Base-by-base conservation (phyloP, 2,113 vertebrate genomes). In the Danionella cerebrum region DNA sequence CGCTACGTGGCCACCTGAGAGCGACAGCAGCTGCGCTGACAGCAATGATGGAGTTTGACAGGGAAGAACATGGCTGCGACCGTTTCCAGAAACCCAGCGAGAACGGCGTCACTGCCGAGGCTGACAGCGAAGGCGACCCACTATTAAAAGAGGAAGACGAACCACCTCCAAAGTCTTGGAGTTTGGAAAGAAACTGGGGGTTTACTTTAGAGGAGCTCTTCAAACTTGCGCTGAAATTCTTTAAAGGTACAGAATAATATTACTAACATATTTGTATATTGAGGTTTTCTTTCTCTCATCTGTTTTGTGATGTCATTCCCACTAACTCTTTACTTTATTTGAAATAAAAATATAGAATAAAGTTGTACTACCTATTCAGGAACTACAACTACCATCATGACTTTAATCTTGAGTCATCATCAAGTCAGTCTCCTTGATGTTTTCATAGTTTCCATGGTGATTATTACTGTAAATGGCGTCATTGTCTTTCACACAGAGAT, bases 211-310 rank as follows among this genome's bases (percentile, higher is more conserved):
- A 87, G 31, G 95, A 95, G 81, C 84, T 97, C 1, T 95, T 94
- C 78, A 84, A 88, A 31, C 85, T 98, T 85, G 91, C 92, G 4
- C 86, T 96, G 54, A 92, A 90, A 79, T 98, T 97, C 71, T 95
- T 96, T 67, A 96, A 94, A 93, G 95, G 93, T 96, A 87, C 25
- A 29, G 14, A 12, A 35, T 13, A 9, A 9, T n/a, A n/a, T n/a
- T n/a, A n/a, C n/a, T n/a, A n/a, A n/a, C n/a, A n/a, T n/a, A n/a
- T n/a, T n/a, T n/a, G n/a, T n/a, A 18, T 31, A 5, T 9, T 19
- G 1, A 22, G 19, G 25, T 60, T 47, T 13, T 11, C 16, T 47
- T 33, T 47, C 27, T 27, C 12, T 44, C 33, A 31, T 14, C 4
- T 21, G 6, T 44, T 45, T n/a, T n/a, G n/a, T n/a, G n/a, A n/a